Evolutionary conservation across 2,797 vertebrate genomes (phyloP), one percentile per base, ranked within the genome.

Genomic region (Sebastes taczanowskii): DNA sequence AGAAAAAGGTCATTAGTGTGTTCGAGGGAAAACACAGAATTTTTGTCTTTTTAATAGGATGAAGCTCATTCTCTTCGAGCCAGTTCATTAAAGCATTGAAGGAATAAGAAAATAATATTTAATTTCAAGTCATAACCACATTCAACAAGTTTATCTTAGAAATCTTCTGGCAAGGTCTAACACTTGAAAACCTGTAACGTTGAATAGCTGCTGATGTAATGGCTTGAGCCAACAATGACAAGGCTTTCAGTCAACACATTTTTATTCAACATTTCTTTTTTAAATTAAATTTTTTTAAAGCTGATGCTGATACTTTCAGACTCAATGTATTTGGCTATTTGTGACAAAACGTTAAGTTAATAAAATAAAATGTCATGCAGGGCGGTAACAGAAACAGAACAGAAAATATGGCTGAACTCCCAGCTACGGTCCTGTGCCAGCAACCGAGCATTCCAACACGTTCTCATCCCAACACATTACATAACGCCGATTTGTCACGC

Each of bases 121-220:
- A 20, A 53, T 72, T 82, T 80, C 5, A 73, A 60, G n/a, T 49
- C 11, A 1, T 30, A 16, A 27, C 20, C 16, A 20, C 25, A 9
- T 80, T 74, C 67, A 74, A 49, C 59, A 77, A 25, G 58, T 78
- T 83, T 73, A 71, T 30, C 7, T 49, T 34, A 62, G 29, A n/a
- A 35, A 42, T 42, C 30, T 42, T 27, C 11, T 61, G 59, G 74
- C 78, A 80, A 64, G 69, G 49, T 71, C 56, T 27, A 42, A 9
- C 16, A 74, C 25, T 58, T 82, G 64, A 30, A 82, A 75, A 75
- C 10, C 60, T 70, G 49, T 35, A 8, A 11, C 0, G 59, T 34
- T 82, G 66, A 80, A 75, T 42, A 62, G 55, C 35, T 76, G 35
- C 34, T 34, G 6, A 61, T 53, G 68, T 32, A 88, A 82, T 62